Evolutionary conservation across 2,888 invertebrate species (phyloP).

Genomic region (Noctuana brunneofusca): DNA sequence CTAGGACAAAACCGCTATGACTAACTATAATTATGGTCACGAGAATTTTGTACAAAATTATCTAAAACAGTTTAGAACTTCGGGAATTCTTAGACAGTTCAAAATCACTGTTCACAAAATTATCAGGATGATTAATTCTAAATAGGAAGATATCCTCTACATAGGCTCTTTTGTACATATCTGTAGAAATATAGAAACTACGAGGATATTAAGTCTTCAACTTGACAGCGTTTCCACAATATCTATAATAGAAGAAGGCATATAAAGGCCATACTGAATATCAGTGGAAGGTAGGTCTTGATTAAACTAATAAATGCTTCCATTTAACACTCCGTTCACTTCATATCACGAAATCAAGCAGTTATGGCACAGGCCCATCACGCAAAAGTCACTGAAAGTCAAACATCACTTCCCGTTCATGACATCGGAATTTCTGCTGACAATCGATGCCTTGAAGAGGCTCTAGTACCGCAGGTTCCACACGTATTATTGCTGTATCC

Average conservation of each 20-base stretch:
- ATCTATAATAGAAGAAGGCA: slow-evolving; percentile 59
- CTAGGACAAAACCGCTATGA: slow-evolving; percentile 74
- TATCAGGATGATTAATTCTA: slow-evolving; percentile 36
- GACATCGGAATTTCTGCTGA: slow-evolving; percentile 80
- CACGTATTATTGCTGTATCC: slow-evolving; percentile 92
- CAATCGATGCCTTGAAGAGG: slow-evolving; percentile 77
- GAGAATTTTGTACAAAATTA: slow-evolving; percentile 71
- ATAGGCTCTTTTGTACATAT: slow-evolving; percentile 58
- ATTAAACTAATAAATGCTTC: slow-evolving; percentile 64
- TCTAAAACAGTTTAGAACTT: slow-evolving; percentile 37
- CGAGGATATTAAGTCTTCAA: slow-evolving; percentile 46
- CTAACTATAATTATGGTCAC: slow-evolving; percentile 71
- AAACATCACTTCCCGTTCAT: slow-evolving; percentile 54
- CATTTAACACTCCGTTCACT: slow-evolving; percentile 28
- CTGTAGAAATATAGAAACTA: slow-evolving; percentile 67
- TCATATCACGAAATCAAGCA: slow-evolving; percentile 40
- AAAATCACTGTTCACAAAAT: slow-evolving; percentile 32
- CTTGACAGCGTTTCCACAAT: slow-evolving; percentile 47
- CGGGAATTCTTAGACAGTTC: slow-evolving; percentile 29
- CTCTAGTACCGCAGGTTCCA: slow-evolving; percentile 85
- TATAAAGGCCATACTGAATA: slow-evolving; percentile 64
- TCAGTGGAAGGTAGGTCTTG: slow-evolving; percentile 62
- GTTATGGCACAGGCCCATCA: slow-evolving; percentile 56
- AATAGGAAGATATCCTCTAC: slow-evolving; percentile 35
- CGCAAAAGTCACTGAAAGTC: slow-evolving; percentile 39